These are phyloP conservation scores for Pogoniulus pusillus DNA, from an alignment of 2,797 vertebrate genomes.

Conservation along the genomic window DNA sequence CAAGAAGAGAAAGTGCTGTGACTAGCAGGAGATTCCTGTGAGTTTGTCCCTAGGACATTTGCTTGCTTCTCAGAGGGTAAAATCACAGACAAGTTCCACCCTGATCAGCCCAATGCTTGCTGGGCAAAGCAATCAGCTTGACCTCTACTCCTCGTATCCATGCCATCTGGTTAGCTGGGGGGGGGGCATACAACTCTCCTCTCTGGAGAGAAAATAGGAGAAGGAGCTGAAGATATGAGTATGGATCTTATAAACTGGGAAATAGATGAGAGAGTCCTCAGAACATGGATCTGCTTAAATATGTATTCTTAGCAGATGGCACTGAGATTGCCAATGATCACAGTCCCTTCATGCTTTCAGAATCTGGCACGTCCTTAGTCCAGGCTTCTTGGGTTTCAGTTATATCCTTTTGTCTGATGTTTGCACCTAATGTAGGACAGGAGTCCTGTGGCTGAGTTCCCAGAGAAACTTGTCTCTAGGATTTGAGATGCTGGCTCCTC, in stretches of 20 bases:
- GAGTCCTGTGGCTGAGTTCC: background rate
- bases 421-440: background rate
- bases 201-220: background rate
- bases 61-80: background rate
- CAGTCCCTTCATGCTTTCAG: background rate
- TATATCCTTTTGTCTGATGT: background rate
- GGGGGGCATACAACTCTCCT: background rate
- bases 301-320: background rate
- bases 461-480: background rate
- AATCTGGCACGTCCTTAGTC: background rate
- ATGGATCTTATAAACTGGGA: background rate
- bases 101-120: background rate
- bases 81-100: background rate
- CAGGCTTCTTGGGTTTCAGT: constrained; percentile 22
- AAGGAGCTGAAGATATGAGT: background rate
- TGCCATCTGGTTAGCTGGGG: background rate
- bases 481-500: background rate
- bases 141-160: background rate
- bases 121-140: background rate
- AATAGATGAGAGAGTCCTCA: background rate
- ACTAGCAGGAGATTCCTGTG: background rate
- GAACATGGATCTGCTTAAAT: background rate
- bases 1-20: background rate
- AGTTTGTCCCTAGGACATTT: background rate
- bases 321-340: background rate